Base-by-base conservation (phyloP, 2,113 vertebrate genomes). In the Bolborhynchus lineola region DNA sequence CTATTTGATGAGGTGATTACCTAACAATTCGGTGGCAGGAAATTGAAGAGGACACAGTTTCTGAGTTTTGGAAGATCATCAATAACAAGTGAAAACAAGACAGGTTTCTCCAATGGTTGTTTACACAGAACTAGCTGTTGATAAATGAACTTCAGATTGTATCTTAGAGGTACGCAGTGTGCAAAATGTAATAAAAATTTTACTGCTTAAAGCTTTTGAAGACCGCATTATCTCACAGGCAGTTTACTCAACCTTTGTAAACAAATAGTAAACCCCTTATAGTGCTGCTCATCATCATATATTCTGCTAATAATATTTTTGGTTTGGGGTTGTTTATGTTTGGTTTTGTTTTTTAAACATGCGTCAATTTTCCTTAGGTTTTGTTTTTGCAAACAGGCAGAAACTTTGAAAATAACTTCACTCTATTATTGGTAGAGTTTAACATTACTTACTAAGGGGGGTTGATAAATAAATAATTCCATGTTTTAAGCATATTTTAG, bases 1-100 rank as follows among this genome's bases (percentile, higher is more conserved):
- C 80, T 90, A 77, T 89, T 90, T 90, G 90, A 71, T 90, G 91
- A 71, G 68, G 90, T 95, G 88, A 95, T 93, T 95, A 91, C 72
- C 44, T 76, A 93, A 90, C 80, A 95, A 55, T 75, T 82, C 39
- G 23, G 19, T 41, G 53, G 70, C 53, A 95, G 53, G 64, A 96
- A 90, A 92, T 25, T 81, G 89, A 75, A 71, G 88, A 91, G 75
- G 53, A 68, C 70, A 59, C 55, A 69, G 63, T 77, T 77, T 80
- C 52, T 94, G 68, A 17, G 13, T 91, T 82, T 55, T 59, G 85
- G 92, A 95, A 97, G 77, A 93, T 70, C 74, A 95, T 92, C 86
- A 92, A 55, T 88, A 93, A 91, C 44, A 65, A 76, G 23, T 49
- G 44, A 63, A 92, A 94, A 81, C 29, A 93, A 95, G 69, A 77